Base-by-base conservation (phyloP, 2,888 invertebrate genomes). In the Heliconius hortense region DNA sequence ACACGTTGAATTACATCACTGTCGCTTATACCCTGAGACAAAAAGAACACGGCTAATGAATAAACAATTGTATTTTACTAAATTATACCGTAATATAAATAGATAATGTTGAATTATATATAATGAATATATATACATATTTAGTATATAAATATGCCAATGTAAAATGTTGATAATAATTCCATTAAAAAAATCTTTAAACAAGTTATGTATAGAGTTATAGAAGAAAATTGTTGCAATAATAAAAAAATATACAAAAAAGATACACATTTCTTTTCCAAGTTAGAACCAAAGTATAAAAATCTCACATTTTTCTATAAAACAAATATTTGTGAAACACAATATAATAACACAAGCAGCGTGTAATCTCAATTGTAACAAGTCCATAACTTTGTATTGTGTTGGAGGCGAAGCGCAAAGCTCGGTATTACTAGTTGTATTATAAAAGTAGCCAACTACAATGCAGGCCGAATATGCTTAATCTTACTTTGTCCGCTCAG, bases 391-490 rank as follows among this genome's bases (percentile, higher is more conserved):
- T 74, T 74, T 8, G 74, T 67, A 73, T 67, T 68, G 73, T 73
- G 67, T 73, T 73, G 43, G 10, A 59, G 39, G 59, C 59, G 43
- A 26, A 62, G 59, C 67, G 72, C 56, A 31, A 59, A 69, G 62
- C 69, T 48, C 62, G 69, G 56, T 53, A 74, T 63, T 74, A 68
- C 73, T 31, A 18, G 69, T 53, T 62, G 74, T 69, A 63, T 62
- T 63, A 69, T 74, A 74, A 74, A 74, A 69, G 74, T 56, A 74
- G 59, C 71, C 43, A 24, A 53, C 68, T 69, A 69, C 74, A 74
- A 62, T 74, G 69, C 69, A 63, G 43, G 39, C 31, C 53, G 69
- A 53, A 74, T 67, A 74, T 74, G 63, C 69, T 69, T 74, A 69
- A 74, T 74, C 74, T 74, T 74, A 69, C 62, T 74, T 68, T 74